Conservation (phyloP, 64 coral and sea anemone species). For the Anthopleura sola region DNA sequence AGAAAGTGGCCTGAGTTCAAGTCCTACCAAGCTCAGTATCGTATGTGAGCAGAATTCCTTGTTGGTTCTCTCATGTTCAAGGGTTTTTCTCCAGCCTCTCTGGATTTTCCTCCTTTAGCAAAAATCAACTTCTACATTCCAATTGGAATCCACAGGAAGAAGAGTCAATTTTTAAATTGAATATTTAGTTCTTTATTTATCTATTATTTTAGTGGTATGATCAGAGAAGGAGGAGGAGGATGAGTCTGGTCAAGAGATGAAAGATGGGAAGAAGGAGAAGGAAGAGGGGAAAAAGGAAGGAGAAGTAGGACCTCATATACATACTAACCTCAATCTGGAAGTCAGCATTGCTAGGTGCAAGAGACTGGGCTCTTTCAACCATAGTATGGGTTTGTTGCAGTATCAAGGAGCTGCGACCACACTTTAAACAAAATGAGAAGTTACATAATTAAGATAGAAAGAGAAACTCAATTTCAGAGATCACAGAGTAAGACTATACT, state of each 20-base stretch:
- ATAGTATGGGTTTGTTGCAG: constrained; percentile 90
- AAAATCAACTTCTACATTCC: too few relatives aligned
- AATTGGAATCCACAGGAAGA: too few relatives aligned
- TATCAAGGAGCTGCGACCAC: constrained; percentile 87
- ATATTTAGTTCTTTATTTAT: too few relatives aligned
- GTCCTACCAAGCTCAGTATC: too few relatives aligned
- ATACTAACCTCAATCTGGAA: constrained; percentile 76
- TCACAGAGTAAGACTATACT: neutral
- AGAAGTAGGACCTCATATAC: neutral
- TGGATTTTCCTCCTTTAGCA: too few relatives aligned
- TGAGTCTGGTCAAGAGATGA: neutral
- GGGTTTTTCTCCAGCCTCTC: too few relatives aligned
- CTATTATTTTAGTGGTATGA: too few relatives aligned
- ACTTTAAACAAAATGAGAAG: constrained; percentile 46
- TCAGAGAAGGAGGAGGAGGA: too few relatives aligned
- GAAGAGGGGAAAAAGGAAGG: neutral
- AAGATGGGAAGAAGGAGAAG: neutral
- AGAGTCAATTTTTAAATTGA: too few relatives aligned
- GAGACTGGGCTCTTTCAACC: constrained; percentile 82
- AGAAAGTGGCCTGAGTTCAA: too few relatives aligned
- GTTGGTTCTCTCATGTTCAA: too few relatives aligned
- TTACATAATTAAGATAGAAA: neutral
- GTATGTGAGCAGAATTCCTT: too few relatives aligned
- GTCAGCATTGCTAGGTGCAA: constrained; percentile 76
- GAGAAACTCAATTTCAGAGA: neutral